Base-by-base conservation (phyloP, 1,140 invertebrate species). In the Lasaia peninsularis region DNA sequence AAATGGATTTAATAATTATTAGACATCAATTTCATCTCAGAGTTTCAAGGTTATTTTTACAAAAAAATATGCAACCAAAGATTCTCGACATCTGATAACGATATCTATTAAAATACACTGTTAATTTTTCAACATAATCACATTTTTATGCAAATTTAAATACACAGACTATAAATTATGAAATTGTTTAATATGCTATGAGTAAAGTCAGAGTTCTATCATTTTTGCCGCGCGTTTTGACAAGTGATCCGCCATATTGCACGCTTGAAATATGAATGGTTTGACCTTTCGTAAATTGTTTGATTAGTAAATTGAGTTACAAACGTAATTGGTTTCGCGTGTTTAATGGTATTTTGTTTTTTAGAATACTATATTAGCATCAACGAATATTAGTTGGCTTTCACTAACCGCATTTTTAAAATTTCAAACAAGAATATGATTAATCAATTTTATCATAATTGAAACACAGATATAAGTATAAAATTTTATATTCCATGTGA, bases 301-400 rank as follows among this genome's bases (percentile, higher is more conserved):
- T 44, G 40, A 44, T 44, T 44, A 44, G 40, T 44, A 44, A 44
- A 44, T 44, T 44, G 40, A 44, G 40, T 44, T 44, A 44, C 40
- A 44, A 44, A 44, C 40, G 11, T 44, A 44, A 44, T 44, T 44
- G 40, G 16, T 44, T 44, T 44, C 40, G 40, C 18, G 40, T 44
- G 37, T 44, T 44, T 44, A 18, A 10, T 20, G 37, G 7, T 28
- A 7, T 18, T 44, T 40, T 40, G 14, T 7, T 40, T 40, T 40
- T 40, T 40, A 18, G 35, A 40, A 40, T 16, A 40, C 35, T 40
- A 16, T 14, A 18, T 40, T 40, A 40, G 16, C 16, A 40, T 40
- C 35, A 2, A 40, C 8, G 14, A 40, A 40, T 35, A 9, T 14
- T 35, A 12, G n/a, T 14, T 12, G 12, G n/a, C 34, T 35, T 35